Evolutionary conservation across 1,140 invertebrate genomes (phyloP).

Genomic region (Dendroctonus valens): DNA sequence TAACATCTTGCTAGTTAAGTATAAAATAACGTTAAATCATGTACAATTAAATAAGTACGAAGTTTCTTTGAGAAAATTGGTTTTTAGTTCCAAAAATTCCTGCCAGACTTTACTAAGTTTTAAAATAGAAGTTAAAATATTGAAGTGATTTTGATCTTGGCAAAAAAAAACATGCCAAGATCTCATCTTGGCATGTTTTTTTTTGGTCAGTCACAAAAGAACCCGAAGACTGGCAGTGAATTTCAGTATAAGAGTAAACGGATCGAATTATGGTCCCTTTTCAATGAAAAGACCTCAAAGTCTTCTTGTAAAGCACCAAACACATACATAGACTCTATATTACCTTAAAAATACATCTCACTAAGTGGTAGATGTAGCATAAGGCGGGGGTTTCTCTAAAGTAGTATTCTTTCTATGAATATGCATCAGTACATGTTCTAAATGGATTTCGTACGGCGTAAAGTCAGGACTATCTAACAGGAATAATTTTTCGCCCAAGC

Average conservation of each 20-base stretch:
- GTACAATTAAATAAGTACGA: too few species aligned
- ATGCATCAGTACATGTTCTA: not conserved
- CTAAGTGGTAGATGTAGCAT: slow-evolving; percentile 25
- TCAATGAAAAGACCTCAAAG: slow-evolving; percentile 24
- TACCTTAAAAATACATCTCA: slow-evolving; percentile 34
- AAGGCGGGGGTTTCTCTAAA: slow-evolving; percentile 24
- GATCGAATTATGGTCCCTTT: slow-evolving; percentile 27
- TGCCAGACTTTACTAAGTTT: too few species aligned
- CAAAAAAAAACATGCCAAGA: too few species aligned
- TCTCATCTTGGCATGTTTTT: too few species aligned
- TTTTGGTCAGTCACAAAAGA: too few species aligned
- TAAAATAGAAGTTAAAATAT: too few species aligned
- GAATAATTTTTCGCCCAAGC: not conserved
- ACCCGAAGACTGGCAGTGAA: too few species aligned
- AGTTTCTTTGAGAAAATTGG: too few species aligned
- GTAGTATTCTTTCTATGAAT: not conserved
- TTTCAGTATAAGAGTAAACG: too few species aligned
- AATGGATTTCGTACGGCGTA: not conserved
- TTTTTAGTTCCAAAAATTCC: too few species aligned
- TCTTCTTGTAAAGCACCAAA: slow-evolving; percentile 32
- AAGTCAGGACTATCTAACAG: not conserved
- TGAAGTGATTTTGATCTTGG: too few species aligned
- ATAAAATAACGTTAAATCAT: slow-evolving; percentile 3
- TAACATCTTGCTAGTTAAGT: not conserved
- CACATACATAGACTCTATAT: slow-evolving; percentile 17